Base-by-base conservation (phyloP, 2,797 vertebrate genomes). In the Ctenopoma kingsleyae region DNA sequence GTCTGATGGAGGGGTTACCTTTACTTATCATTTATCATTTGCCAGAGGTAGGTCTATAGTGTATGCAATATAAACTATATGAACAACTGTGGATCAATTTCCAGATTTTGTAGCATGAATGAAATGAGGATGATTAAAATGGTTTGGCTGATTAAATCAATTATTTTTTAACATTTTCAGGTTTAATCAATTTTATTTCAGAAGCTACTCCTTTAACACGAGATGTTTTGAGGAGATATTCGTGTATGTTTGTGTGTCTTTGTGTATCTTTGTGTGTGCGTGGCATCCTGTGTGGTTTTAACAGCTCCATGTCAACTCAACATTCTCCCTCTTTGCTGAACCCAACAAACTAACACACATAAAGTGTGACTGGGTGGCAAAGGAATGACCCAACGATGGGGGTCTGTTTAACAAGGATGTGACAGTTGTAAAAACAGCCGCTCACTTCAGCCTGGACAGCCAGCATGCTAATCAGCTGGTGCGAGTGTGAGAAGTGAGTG, bases 341-440 rank as follows among this genome's bases (percentile, higher is more conserved):
- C 22, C 6, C 51, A 19, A 88, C 20, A 73, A 55, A 51, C 48
- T 17, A 2, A 59, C 12, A 23, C 22, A 49, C 27, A 51, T 10
- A 84, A 58, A n/a, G 75, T 15, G 40, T 71, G 43, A 41, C 58
- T 55, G 78, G 46, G 51, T 67, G 70, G 87, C 50, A 57, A 6
- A 80, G 57, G 25, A 71, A 48, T 5, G 67, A 66, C 50, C 62
- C 3, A 38, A 1, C 1, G 55, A 69, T 36, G 73, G 82, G 55
- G 57, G 53, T 76, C 40, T 22, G 16, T 86, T 88, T 78, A 78
- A 87, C 83, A 32, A 85, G 55, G 55, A 71, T 56, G 60, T 86
- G 83, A 86, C 75, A 81, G 71, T 71, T 89, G 70, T 67, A 80
- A 84, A 91, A 92, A 72, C 48, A 90, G 63, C 32, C 56, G 41